Conservation (phyloP, 1,140 invertebrate genomes). For the Paralvinella palmiformis region DNA sequence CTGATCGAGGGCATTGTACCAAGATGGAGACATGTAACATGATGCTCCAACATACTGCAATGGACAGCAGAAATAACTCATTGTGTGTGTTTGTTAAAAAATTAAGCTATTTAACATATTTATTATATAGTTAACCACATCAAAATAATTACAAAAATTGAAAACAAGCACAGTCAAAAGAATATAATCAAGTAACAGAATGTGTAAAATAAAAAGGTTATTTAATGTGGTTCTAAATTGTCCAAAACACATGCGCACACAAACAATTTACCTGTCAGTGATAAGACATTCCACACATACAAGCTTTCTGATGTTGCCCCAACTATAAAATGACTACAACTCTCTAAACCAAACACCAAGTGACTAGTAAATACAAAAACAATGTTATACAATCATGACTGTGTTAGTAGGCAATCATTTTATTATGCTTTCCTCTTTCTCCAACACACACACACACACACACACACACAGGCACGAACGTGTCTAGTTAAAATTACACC, state of each 20-base stretch:
- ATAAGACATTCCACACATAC: no score
- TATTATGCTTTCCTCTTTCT: no score
- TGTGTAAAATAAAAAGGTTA: constrained; percentile 1
- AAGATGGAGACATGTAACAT: constrained; percentile 53
- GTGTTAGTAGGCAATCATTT: no score
- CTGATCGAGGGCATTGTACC: constrained; percentile 58
- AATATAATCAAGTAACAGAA: background rate
- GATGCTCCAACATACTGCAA: constrained; percentile 47
- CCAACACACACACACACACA: no score
- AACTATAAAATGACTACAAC: no score
- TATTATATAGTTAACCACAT: background rate
- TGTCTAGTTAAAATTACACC: background rate
- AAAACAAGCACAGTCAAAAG: background rate
- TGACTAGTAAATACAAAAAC: no score
- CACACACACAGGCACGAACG: no score
- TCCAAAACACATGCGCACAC: background rate
- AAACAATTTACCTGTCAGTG: no score
- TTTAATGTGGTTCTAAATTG: background rate
- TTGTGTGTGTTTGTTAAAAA: background rate
- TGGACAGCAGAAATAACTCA: background rate
- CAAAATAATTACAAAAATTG: background rate
- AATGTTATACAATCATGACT: no score
- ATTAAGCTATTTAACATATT: background rate
- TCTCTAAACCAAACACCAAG: no score
- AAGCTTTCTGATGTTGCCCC: no score